Evolutionary conservation across 2,113 vertebrate genomes (phyloP).

Genomic region (human): GRCh38 chr2:59355001-59355500

Average conservation of each 20-base stretch:
- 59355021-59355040: background rate
- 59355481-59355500: conserved; percentile 76
- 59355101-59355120: background rate
- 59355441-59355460: conserved; percentile 83
- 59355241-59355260: conserved; percentile 4
- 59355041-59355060: background rate
- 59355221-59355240: background rate
- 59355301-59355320: conserved; percentile 48
- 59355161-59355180: background rate
- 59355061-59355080: background rate
- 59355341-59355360: conserved; percentile 76
- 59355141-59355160: background rate
- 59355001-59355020: background rate
- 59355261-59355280: conserved; percentile 62
- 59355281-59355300: conserved; percentile 62
- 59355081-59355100: too few species aligned
- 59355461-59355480: conserved; percentile 82
- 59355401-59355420: conserved; percentile 80
- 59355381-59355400: conserved; percentile 83
- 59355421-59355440: conserved; percentile 83
- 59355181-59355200: background rate
- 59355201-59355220: background rate
- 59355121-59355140: background rate
- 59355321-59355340: conserved; percentile 72
- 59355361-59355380: conserved; percentile 76